These are phyloP conservation scores for Anguilla anguilla DNA, from an alignment of 2,797 vertebrate genomes.

Conservation along the genomic window DNA sequence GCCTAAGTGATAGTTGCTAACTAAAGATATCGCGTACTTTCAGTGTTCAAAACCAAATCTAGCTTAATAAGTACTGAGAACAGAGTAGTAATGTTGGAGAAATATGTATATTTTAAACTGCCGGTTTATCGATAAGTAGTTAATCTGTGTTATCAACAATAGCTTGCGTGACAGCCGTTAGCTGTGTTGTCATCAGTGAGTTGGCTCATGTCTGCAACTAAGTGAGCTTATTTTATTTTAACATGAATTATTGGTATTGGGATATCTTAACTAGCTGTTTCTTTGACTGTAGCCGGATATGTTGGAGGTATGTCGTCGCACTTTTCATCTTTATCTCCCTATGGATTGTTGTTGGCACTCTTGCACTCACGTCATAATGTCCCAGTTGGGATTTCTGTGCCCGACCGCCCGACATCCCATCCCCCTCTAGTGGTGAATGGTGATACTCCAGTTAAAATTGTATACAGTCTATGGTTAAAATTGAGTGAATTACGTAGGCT, in stretches of 20 bases:
- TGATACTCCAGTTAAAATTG: background rate
- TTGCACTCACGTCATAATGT: background rate
- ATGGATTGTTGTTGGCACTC: background rate
- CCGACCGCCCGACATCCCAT: background rate
- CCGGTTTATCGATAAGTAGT: background rate
- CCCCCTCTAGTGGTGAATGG: slow-evolving; percentile 2
- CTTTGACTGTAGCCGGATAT: background rate
- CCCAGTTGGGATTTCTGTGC: background rate
- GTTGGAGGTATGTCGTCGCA: background rate
- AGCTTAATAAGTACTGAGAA: background rate
- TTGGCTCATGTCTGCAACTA: background rate
- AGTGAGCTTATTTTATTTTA: background rate
- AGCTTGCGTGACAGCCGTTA: background rate
- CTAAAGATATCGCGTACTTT: background rate
- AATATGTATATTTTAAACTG: background rate
- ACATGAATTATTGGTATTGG: background rate
- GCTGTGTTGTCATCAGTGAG: background rate
- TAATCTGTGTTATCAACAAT: background rate
- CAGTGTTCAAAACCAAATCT: background rate
- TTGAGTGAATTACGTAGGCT: too few species aligned
- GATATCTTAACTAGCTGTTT: background rate
- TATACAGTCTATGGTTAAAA: background rate
- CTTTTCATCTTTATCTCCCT: background rate
- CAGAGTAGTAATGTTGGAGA: background rate
- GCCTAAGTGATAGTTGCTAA: background rate